Base-by-base conservation (phyloP, 2,797 vertebrate species). In the Chrosomus eos region DNA sequence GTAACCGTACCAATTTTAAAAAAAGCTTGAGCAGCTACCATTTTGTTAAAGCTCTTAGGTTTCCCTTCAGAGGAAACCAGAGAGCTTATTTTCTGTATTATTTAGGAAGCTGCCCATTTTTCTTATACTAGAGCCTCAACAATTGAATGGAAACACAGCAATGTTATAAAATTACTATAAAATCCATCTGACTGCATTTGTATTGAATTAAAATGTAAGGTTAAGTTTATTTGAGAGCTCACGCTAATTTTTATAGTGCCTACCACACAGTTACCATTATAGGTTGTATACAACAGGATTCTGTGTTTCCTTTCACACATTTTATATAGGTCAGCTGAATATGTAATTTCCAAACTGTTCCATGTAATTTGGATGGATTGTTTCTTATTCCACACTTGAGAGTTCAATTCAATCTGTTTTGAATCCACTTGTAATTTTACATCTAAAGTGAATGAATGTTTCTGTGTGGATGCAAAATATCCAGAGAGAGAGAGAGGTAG, bases 321-420 rank as follows among this genome's bases (percentile, higher is more conserved):
- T 81, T 40, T 71, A 71, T 81, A 21, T 40, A 67, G 60, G 33
- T 2, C 31, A 67, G 58, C 31, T 51, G 43, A 82, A 74, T 72
- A 31, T 62, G 68, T 60, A 0, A 62, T 62, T 51, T 74, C 21
- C 13, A 64, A 64, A 64, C 43, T 66, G 36, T 67, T 36, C 67
- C 5, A 13, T 74, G 13, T 33, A 3, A 66, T 75, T 66, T 51
- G 51, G 26, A 43, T 62, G 16, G 53, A 21, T 82, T 62, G 36
- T 38, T 72, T 11, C 40, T 62, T 62, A n/a, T 53, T 72, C n/a
- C 38, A 58, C 28, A 82, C 48, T 48, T 74, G 28, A 66, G 43
- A 38, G 14, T 75, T 83, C n/a, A 67, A 18, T 26, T 75, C 10
- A 73, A 7, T 66, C 45, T 36, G 14, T 28, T 53, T 40, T 53